phyloP scores from a whole-genome alignment of 1,140 invertebrate genomes.

The Procambarus clarkii region DNA sequence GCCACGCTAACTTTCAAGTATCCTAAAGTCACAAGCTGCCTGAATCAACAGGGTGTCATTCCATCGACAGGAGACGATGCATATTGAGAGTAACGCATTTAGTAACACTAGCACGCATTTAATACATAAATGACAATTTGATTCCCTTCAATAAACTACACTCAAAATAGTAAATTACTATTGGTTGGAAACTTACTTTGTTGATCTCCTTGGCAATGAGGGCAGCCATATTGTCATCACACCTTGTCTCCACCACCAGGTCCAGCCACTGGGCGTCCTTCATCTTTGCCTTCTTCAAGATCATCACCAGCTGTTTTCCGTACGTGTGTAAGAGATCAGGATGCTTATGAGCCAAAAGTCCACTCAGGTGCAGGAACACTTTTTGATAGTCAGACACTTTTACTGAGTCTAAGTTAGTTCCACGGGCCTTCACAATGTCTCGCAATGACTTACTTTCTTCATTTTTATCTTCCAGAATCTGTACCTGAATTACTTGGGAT shows the following conservation, averaged over 20 bases:
- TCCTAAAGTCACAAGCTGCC: no score
- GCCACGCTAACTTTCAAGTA: no score
- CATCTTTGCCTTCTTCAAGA: neutral
- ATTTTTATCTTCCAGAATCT: neutral
- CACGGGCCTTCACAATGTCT: neutral
- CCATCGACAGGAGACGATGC: no score
- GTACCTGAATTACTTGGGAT: neutral
- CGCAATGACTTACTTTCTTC: neutral
- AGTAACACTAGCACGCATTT: no score
- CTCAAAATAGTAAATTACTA: neutral
- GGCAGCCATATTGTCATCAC: neutral
- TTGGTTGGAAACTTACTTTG: neutral
- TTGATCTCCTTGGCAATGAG: slow-evolving; percentile 6
- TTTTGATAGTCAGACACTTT: slow-evolving; percentile 42
- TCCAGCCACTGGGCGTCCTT: slow-evolving; percentile 46
- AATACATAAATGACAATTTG: no score
- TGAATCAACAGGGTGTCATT: no score
- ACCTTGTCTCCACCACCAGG: slow-evolving; percentile 42
- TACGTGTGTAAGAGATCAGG: neutral
- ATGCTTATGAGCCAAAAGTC: slow-evolving; percentile 28
- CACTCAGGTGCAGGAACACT: slow-evolving; percentile 38
- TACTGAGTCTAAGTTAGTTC: neutral
- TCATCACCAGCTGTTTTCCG: slow-evolving; percentile 17
- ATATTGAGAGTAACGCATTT: no score
- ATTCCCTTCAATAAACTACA: no score